Conservation (phyloP, 2,113 vertebrate genomes). For the Scortum barcoo region DNA sequence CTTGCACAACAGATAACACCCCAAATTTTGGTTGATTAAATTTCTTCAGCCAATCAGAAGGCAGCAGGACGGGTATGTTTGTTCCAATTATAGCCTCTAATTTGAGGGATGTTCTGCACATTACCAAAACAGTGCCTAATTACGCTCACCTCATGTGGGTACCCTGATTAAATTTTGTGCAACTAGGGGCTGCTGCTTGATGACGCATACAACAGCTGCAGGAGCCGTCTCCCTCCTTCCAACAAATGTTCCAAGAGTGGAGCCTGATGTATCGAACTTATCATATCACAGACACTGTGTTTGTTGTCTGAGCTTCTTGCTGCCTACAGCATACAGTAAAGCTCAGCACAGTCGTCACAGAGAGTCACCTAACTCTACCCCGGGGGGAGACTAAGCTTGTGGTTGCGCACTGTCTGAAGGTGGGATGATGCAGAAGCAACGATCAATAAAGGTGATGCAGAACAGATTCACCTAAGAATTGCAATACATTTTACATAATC, state of each 20-base stretch:
- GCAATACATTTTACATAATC: not conserved
- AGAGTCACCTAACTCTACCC: not conserved
- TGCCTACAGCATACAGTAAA: not conserved
- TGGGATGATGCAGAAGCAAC: not conserved
- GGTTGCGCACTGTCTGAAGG: not conserved
- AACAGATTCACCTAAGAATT: not conserved
- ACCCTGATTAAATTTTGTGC: slow-evolving; percentile 61
- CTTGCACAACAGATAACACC: slow-evolving; percentile 16
- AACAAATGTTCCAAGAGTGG: slow-evolving; percentile 5
- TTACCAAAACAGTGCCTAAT: slow-evolving; percentile 62
- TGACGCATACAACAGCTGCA: slow-evolving; percentile 24
- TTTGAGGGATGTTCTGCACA: slow-evolving; percentile 52
- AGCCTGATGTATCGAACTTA: slow-evolving; percentile 4
- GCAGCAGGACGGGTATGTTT: slow-evolving; percentile 55
- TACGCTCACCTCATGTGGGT: slow-evolving; percentile 60
- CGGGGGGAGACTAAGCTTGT: not conserved
- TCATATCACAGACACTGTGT: not conserved
- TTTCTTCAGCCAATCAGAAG: slow-evolving; percentile 45
- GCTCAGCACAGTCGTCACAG: not conserved
- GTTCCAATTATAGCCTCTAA: slow-evolving; percentile 63
- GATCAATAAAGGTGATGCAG: not conserved
- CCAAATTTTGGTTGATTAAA: slow-evolving; percentile 56
- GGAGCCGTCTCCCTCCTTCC: slow-evolving; percentile 2
- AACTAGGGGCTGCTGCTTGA: slow-evolving; percentile 36
- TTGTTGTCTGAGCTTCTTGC: slow-evolving; percentile 10